Evolutionary conservation across 2,888 invertebrate genomes (phyloP).

Genomic region (Listrodromus nycthemerus): DNA sequence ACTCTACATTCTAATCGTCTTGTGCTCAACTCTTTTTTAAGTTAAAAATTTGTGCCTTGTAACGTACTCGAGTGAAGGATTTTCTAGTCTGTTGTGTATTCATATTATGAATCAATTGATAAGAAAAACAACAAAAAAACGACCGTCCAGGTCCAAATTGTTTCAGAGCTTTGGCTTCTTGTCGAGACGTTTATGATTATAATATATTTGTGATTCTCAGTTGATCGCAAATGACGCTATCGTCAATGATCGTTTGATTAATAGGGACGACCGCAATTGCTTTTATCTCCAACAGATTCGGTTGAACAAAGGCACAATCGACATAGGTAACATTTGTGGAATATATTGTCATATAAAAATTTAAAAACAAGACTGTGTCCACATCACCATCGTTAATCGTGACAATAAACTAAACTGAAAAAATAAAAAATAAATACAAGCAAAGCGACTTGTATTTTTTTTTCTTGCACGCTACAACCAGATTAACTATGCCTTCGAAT

Average conservation of each 20-base stretch:
- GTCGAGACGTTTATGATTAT: slow-evolving; percentile 45
- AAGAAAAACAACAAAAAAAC: slow-evolving; percentile 20
- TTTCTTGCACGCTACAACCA: slow-evolving; percentile 49
- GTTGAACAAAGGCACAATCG: slow-evolving; percentile 80
- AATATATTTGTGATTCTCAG: slow-evolving; percentile 35
- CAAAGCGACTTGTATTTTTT: slow-evolving; percentile 44
- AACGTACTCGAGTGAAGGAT: slow-evolving; percentile 57
- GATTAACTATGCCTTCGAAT: slow-evolving; percentile 50
- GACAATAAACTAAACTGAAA: slow-evolving; percentile 52
- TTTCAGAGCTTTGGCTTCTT: slow-evolving; percentile 63
- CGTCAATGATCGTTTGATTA: slow-evolving; percentile 52
- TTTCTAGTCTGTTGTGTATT: slow-evolving; percentile 13
- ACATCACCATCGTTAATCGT: slow-evolving; percentile 39
- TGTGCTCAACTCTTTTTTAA: slow-evolving; percentile 61
- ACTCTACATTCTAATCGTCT: slow-evolving; percentile 58
- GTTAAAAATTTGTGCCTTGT: slow-evolving; percentile 66
- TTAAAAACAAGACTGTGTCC: slow-evolving; percentile 51
- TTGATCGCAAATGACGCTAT: slow-evolving; percentile 37
- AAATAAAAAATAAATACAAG: slow-evolving; percentile 61
- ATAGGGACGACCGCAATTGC: slow-evolving; percentile 48
- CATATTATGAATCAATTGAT: slow-evolving; percentile 6
- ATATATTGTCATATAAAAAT: slow-evolving; percentile 74
- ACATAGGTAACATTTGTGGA: slow-evolving; percentile 78
- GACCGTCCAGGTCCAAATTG: slow-evolving; percentile 48
- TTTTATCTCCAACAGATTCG: slow-evolving; percentile 72